Base-by-base conservation (phyloP, 2,888 invertebrate genomes). In the Rugalucina vietnamica region DNA sequence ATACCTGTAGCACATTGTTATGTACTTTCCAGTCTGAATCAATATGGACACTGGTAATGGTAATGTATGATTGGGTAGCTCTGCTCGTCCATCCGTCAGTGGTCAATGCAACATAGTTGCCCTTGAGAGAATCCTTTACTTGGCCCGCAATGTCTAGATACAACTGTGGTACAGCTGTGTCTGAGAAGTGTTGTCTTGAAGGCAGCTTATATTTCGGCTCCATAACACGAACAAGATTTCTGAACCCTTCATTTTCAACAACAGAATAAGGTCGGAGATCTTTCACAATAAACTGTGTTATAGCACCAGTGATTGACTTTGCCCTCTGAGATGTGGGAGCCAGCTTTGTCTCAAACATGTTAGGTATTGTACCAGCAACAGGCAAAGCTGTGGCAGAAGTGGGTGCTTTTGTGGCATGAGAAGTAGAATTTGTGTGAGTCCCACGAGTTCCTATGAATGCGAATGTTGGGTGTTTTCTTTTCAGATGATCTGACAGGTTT, bases 31-130 rank as follows among this genome's bases (percentile, higher is more conserved):
- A 73, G 54, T 79, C 73, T 3, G 50, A n/a, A 29, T 24, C 54
- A 57, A 79, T 32, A 24, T 72, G 36, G 1, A 27, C n/a, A 29
- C 29, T 12, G 12, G 79, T 79, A 8, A 79, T 79, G 36, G 72
- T 79, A 4, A 79, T 29, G 39, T 79, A 79, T 2, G 79, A 79
- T 29, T 83, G 69, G 12, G 83, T 83, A 18, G 82, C 70, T 27
- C 82, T 43, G 37, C 79, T 79, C 3, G 74, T 84, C 84, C 81
- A 81, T 12, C 76, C 60, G 36, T 81, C 71, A 57, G 84, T 78
- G 18, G 81, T 84, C 27, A 84, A 54, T 27, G 81, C 54, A 4
- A 81, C 78, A 70, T 18, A 65, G 10, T 39, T 39, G 27, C 39
- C 75, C 18, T 81, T 77, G 5, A 81, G 34, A 50, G 50, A 29